These are phyloP conservation scores for Ischnura elegans DNA, from an alignment of 2,888 invertebrate genomes.

Conservation along the genomic window DNA sequence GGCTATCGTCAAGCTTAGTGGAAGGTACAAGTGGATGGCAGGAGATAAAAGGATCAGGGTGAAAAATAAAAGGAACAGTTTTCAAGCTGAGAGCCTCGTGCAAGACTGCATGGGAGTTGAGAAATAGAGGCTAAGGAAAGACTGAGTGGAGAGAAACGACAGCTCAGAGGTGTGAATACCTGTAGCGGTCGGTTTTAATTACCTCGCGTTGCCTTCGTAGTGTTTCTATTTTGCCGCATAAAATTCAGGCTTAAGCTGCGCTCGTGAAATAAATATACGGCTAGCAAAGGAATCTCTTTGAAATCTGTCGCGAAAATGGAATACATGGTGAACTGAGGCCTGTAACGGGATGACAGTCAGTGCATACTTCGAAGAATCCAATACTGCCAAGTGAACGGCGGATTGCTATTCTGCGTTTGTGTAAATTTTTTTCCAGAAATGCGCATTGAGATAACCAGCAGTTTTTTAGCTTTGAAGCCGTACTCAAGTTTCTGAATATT, in stretches of 20 bases:
- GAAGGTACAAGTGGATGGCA: not conserved
- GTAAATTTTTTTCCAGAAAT: too few species aligned
- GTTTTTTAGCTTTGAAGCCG: too few species aligned
- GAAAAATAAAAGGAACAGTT: not conserved
- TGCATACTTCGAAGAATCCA: too few species aligned
- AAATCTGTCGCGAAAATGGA: not conserved
- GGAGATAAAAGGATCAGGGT: not conserved
- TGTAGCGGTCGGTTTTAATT: not conserved
- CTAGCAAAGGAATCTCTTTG: not conserved
- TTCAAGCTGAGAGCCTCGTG: not conserved
- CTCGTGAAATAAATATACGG: not conserved
- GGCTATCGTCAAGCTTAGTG: not conserved
- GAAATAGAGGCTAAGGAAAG: not conserved
- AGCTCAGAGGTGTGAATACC: slow-evolving; percentile 17
- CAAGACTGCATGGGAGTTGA: not conserved
- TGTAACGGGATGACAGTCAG: too few species aligned
- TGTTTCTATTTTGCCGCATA: not conserved
- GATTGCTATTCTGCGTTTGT: too few species aligned
- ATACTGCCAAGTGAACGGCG: too few species aligned
- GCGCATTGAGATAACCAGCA: too few species aligned
- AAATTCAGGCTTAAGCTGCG: not conserved
- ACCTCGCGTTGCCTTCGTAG: not conserved
- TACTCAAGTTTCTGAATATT: too few species aligned
- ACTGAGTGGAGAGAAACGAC: not conserved
- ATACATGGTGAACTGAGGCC: too few species aligned